Conservation (phyloP, 2,888 invertebrate genomes). For the Morpho helenor region DNA sequence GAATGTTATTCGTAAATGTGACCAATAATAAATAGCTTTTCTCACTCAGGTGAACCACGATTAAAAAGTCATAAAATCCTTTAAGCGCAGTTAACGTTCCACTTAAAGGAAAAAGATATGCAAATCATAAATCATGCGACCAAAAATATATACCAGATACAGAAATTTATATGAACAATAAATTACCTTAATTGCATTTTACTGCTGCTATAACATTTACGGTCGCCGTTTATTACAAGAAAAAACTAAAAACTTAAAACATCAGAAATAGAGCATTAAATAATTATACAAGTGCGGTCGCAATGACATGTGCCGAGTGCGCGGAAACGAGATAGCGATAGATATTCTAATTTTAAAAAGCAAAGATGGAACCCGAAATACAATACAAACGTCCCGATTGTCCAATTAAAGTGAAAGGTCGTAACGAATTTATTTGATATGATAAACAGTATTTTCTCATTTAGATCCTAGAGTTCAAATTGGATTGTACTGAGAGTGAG, state of each 20-base stretch:
- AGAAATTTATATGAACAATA: conserved; percentile 62
- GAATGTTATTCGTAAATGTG: too few species aligned
- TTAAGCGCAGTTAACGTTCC: conserved; percentile 14
- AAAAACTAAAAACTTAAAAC: conserved; percentile 71
- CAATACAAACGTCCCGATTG: conserved; percentile 70
- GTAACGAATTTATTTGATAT: conserved; percentile 44
- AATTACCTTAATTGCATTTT: conserved; percentile 72
- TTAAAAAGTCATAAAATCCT: conserved; percentile 19
- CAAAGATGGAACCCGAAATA: conserved; percentile 78
- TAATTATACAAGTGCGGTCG: conserved; percentile 62
- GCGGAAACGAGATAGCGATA: conserved; percentile 52
- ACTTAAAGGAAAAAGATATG: conserved; percentile 15
- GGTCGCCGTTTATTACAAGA: conserved; percentile 67
- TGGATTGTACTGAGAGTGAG: conserved; percentile 43
- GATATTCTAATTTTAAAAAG: conserved; percentile 75
- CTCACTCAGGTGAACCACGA: conserved; percentile 22
- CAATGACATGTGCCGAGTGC: conserved; percentile 15
- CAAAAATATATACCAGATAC: conserved; percentile 35
- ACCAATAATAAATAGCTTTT: too few species aligned
- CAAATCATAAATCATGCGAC: conserved; percentile 24
- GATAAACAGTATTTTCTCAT: conserved; percentile 55
- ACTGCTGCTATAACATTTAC: conserved; percentile 70
- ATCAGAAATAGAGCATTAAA: conserved; percentile 69
- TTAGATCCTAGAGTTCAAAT: conserved; percentile 59
- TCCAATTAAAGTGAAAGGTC: conserved; percentile 40